phyloP scores from a whole-genome alignment of 2,113 vertebrate genomes.

The Hymenochirus boettgeri region DNA sequence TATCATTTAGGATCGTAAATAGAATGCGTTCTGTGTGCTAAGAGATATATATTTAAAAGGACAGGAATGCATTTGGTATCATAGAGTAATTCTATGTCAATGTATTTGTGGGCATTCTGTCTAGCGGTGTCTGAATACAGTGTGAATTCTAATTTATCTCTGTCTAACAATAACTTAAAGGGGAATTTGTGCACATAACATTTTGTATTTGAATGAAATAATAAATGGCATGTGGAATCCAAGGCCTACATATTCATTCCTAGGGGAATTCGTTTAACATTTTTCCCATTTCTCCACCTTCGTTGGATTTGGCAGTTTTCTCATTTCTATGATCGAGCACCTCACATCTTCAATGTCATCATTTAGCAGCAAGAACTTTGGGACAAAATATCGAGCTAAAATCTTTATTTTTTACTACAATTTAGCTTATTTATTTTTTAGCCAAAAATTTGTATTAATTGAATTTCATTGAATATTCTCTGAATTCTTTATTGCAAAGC shows the following conservation, averaged over 20 bases:
- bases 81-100: neutral
- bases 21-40: no score
- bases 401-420: no score
- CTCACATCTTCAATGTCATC: neutral
- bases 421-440: no score
- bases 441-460: no score
- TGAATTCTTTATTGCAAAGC: no score
- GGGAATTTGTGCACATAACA: conserved; percentile 6
- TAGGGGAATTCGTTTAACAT: neutral
- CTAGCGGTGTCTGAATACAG: conserved; percentile 2
- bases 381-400: neutral
- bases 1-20: no score
- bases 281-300: neutral
- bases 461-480: no score
- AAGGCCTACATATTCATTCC: conserved; percentile 11
- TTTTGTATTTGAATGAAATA: conserved; percentile 6
- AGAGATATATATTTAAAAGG: no score
- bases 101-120: neutral
- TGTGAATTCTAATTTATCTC: neutral
- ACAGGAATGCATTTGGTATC: no score
- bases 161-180: neutral
- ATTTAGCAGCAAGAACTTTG: neutral
- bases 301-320: neutral
- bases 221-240: neutral
- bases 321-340: conserved; percentile 10